phyloP scores from a whole-genome alignment of 2,888 invertebrate genomes.

The Melanchra persicariae region DNA sequence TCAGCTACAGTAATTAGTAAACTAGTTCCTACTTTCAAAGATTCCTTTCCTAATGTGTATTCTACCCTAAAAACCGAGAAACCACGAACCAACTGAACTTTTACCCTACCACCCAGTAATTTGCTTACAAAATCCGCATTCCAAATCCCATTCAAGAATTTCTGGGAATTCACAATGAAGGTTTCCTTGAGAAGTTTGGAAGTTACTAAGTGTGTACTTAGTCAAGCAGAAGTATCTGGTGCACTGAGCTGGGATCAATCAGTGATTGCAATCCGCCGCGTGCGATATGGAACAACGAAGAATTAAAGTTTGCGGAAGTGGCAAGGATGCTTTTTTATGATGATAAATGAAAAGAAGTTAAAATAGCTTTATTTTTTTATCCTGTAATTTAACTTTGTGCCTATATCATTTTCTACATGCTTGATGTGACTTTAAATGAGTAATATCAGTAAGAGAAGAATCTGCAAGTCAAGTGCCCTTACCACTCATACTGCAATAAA shows the following conservation, averaged over 20 bases:
- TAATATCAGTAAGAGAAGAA: too few species aligned
- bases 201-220: constrained; percentile 51
- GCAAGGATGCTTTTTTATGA: background rate
- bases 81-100: constrained; percentile 32
- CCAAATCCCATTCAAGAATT: constrained; percentile 45
- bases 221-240: constrained; percentile 56
- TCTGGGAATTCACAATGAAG: constrained; percentile 42
- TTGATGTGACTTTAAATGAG: background rate
- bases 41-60: constrained; percentile 10
- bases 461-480: too few species aligned
- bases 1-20: background rate
- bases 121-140: constrained; percentile 40
- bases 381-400: too few species aligned
- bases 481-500: too few species aligned
- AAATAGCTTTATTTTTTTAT: too few species aligned
- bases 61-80: constrained; percentile 28
- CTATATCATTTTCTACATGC: too few species aligned
- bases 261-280: constrained; percentile 54
- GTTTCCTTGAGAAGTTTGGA: constrained; percentile 44
- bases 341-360: background rate
- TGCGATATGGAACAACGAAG: constrained; percentile 15
- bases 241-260: constrained; percentile 56
- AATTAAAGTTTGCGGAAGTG: constrained; percentile 31
- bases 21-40: constrained; percentile 1
- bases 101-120: constrained; percentile 22